phyloP scores from a whole-genome alignment of 1,140 invertebrate species.

The Nasonia giraulti region DNA sequence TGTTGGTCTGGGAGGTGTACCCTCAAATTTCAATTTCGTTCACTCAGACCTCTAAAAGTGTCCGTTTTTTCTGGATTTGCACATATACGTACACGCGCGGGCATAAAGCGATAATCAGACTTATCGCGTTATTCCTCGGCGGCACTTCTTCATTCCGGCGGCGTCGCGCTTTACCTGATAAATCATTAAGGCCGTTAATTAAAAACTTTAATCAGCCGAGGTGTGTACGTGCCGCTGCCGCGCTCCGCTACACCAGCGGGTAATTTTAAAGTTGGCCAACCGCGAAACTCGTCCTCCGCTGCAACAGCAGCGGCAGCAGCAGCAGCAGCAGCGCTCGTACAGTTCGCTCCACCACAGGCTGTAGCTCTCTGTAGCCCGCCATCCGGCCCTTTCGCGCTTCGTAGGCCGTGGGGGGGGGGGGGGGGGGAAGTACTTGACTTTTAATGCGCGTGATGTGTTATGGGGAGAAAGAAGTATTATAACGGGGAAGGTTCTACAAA shows the following conservation, averaged over 20 bases:
- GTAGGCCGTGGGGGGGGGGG: no score
- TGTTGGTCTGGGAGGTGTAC: no score
- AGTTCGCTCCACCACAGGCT: background rate
- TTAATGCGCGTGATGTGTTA: background rate
- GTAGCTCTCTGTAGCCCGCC: background rate
- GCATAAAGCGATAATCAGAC: constrained; percentile 29
- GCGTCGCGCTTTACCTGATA: constrained; percentile 24
- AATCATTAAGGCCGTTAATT: constrained; percentile 51
- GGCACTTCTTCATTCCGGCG: background rate
- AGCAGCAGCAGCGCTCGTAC: background rate
- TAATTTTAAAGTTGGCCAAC: constrained; percentile 49
- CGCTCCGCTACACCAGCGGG: background rate
- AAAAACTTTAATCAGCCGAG: constrained; percentile 52
- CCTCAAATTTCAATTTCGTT: no score
- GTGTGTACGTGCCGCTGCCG: background rate
- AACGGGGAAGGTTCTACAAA: no score
- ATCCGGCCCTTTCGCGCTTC: background rate
- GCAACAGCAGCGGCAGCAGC: background rate
- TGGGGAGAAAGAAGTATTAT: no score
- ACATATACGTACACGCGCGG: background rate
- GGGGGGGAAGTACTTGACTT: background rate
- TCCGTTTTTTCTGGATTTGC: no score
- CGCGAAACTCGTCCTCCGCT: constrained; percentile 18
- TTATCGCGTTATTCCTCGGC: background rate
- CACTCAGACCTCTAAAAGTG: no score